These are phyloP conservation scores for Pygoscelis adeliae DNA, from an alignment of 2,113 vertebrate species.

Conservation along the genomic window DNA sequence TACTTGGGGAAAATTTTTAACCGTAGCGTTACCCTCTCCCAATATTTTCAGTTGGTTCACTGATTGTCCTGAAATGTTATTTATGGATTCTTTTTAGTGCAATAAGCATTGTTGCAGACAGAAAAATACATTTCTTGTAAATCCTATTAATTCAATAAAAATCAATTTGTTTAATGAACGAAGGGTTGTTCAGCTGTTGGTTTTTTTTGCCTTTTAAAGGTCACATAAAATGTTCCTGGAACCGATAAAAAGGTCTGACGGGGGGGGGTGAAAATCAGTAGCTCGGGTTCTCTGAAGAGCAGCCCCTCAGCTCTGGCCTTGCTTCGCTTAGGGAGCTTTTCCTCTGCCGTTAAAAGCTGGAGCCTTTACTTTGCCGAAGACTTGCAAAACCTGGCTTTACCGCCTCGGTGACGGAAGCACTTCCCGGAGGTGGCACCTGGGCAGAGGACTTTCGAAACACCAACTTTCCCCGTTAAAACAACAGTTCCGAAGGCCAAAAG, in stretches of 20 bases:
- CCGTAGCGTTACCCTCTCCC: not conserved
- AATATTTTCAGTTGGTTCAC: not conserved
- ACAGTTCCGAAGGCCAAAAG: not conserved
- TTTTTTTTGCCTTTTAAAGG: not conserved
- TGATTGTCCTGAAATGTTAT: slow-evolving; percentile 38
- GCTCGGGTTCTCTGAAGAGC: not conserved
- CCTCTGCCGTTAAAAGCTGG: not conserved
- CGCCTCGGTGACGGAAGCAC: not conserved
- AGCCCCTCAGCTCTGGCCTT: not conserved
- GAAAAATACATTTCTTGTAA: slow-evolving; percentile 47
- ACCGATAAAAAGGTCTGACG: not conserved
- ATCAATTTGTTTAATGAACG: slow-evolving; percentile 33
- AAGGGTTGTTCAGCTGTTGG: not conserved
- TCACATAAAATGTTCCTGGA: fast-evolving
- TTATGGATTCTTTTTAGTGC: slow-evolving; percentile 59
- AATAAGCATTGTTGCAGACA: slow-evolving; percentile 53
- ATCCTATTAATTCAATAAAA: slow-evolving; percentile 66
- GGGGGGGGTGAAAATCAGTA: not conserved
- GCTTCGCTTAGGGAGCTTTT: too few species aligned
- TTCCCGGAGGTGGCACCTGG: not conserved
- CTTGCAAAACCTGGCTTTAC: too few species aligned
- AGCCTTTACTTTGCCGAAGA: not conserved
- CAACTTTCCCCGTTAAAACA: not conserved
- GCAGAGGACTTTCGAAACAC: too few species aligned
- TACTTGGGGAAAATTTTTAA: not conserved